Conservation (phyloP, 2,113 vertebrate genomes). For the Alligator mississippiensis region DNA sequence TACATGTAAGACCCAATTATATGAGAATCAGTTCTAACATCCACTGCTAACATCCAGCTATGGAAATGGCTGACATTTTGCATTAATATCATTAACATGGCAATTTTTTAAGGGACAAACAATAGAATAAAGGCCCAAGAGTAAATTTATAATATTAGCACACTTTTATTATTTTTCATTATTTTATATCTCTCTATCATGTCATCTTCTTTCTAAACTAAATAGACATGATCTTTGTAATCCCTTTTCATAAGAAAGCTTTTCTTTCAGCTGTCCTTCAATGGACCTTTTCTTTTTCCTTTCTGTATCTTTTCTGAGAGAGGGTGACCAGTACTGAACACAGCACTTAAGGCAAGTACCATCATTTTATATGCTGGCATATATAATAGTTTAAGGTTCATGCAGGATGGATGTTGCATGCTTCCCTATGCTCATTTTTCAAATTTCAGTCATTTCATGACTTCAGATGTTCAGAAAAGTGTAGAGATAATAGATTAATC, state of each 20-base stretch:
- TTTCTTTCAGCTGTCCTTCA: background rate
- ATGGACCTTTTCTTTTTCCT: background rate
- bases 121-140: background rate
- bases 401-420: background rate
- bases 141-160: background rate
- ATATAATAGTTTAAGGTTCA: constrained; percentile 18
- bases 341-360: background rate
- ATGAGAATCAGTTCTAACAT: background rate
- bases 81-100: background rate
- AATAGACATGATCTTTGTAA: constrained; percentile 1
- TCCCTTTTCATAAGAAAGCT: background rate
- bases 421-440: background rate
- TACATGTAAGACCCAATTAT: background rate
- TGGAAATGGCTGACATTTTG: background rate
- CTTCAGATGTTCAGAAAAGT: constrained; percentile 33
- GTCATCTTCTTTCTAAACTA: background rate
- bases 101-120: background rate
- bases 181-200: background rate
- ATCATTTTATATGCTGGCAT: constrained; percentile 21
- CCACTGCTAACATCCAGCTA: background rate
- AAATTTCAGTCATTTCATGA: constrained; percentile 39
- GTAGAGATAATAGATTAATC: constrained; percentile 21
- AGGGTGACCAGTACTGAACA: background rate
- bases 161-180: background rate
- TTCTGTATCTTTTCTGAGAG: background rate